A percentile compares a stretch with the other conserved stretches of the same genome.
Conservation (phyloP, 2,888 invertebrate species). For the Macrophya alboannulata region DNA sequence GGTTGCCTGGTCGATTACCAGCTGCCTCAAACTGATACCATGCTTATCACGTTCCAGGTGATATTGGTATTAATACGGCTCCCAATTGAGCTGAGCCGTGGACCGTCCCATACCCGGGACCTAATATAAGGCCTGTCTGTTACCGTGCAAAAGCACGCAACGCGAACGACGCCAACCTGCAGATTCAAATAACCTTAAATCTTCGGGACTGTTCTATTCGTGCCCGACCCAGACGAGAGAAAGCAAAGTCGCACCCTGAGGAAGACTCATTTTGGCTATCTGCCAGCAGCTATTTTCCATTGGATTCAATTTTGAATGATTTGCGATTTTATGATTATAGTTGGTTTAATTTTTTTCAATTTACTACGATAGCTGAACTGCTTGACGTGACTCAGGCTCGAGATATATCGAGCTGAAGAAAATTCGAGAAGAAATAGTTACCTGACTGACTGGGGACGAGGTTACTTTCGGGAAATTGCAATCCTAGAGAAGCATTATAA, state of each 20-base stretch:
- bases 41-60: constrained; percentile 73
- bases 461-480: constrained; percentile 61
- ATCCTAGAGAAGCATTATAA: constrained; percentile 67
- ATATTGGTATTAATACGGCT: constrained; percentile 52
- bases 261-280: not conserved
- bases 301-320: not conserved
- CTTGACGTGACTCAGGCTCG: not conserved
- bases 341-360: not conserved
- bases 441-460: constrained; percentile 22
- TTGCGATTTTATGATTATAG: not conserved
- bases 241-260: not conserved
- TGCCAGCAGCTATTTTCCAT: constrained; percentile 19
- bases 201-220: constrained; percentile 30
- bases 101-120: constrained; percentile 8
- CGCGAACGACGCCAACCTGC: not conserved
- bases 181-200: constrained; percentile 20
- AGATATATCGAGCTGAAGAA: not conserved
- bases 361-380: not conserved
- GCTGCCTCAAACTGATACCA: constrained; percentile 73
- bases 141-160: constrained; percentile 8
- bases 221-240: constrained; percentile 25
- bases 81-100: constrained; percentile 43
- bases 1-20: constrained; percentile 73
- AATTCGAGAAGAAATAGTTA: not conserved
- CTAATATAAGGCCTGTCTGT: constrained; percentile 13